phyloP scores from a whole-genome alignment of 2,797 vertebrate genomes.

The Tenualosa thibaudeaui region DNA sequence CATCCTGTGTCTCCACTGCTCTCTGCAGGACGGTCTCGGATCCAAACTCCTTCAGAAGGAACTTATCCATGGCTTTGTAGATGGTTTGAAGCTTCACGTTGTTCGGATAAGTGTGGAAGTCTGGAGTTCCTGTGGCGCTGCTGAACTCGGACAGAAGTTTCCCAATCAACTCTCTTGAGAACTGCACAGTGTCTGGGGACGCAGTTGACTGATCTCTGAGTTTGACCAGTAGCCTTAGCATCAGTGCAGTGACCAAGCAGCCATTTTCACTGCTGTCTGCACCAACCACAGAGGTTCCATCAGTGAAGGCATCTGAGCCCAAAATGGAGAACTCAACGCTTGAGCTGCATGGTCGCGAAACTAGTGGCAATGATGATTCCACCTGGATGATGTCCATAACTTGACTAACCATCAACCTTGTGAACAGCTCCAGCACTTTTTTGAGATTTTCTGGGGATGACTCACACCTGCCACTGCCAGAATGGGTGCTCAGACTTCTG shows the following conservation, averaged over 20 bases:
- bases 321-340: neutral
- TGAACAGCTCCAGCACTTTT: neutral
- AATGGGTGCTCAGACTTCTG: neutral
- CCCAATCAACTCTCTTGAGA: neutral
- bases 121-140: neutral
- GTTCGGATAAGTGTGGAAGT: neutral
- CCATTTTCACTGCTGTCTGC: neutral
- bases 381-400: neutral
- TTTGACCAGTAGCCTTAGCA: neutral
- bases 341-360: neutral
- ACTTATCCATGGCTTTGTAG: neutral
- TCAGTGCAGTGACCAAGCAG: neutral
- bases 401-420: neutral
- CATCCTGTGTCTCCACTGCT: neutral
- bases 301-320: neutral
- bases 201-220: neutral
- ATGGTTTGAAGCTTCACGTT: neutral
- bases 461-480: neutral
- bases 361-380: neutral
- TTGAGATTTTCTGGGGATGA: neutral
- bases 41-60: neutral
- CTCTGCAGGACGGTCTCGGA: neutral
- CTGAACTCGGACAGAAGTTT: neutral
- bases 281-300: no score
- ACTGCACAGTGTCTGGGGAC: neutral